A percentile compares a stretch with the other conserved stretches of the same genome.
Conservation (phyloP, 2,888 invertebrate species). For the Spodoptera exigua region DNA sequence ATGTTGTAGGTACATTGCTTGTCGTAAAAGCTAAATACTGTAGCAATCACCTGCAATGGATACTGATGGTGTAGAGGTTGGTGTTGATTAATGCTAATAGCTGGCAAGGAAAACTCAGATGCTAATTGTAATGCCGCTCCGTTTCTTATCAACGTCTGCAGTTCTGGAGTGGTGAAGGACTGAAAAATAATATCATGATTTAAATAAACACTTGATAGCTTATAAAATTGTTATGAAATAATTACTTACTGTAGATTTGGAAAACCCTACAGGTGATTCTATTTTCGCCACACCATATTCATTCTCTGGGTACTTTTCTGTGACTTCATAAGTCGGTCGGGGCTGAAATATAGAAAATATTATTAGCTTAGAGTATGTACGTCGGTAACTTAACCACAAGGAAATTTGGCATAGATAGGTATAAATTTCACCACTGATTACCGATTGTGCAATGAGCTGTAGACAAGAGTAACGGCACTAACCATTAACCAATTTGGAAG, state of each 20-base stretch:
- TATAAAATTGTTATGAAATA: background rate
- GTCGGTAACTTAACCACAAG: too few species aligned
- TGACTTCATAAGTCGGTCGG: constrained; percentile 80
- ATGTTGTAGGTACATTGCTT: background rate
- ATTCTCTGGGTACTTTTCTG: constrained; percentile 77
- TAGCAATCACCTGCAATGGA: constrained; percentile 71
- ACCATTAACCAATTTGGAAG: constrained; percentile 19
- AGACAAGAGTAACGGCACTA: constrained; percentile 17
- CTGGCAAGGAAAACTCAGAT: constrained; percentile 79
- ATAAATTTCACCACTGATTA: background rate
- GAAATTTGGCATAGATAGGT: too few species aligned
- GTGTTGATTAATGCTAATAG: constrained; percentile 80
- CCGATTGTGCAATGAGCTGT: constrained; percentile 28
- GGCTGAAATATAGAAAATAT: constrained; percentile 61
- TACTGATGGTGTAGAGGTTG: constrained; percentile 73
- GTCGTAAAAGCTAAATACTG: background rate
- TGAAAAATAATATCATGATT: constrained; percentile 19
- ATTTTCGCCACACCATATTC: constrained; percentile 74
- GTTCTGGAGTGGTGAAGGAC: constrained; percentile 73
- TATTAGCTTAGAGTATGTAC: too few species aligned
- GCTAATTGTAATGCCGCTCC: constrained; percentile 83
- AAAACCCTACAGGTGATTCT: constrained; percentile 80
- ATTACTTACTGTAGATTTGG: constrained; percentile 76
- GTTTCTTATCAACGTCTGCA: constrained; percentile 78
- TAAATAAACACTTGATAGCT: background rate